phyloP scores from a whole-genome alignment of 2,888 invertebrate species.

The Omphaloscelis lunosa region DNA sequence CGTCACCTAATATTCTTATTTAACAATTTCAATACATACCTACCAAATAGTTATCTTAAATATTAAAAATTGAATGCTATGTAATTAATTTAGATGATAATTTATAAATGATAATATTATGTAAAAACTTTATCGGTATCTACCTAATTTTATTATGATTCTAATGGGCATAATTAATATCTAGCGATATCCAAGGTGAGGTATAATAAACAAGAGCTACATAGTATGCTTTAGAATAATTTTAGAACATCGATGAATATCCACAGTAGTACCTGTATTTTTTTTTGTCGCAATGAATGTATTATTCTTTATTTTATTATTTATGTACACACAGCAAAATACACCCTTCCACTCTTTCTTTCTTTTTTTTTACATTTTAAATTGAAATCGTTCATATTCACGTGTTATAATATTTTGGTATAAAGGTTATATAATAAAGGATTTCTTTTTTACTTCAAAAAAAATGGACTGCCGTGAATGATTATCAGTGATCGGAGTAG shows the following conservation, averaged over 20 bases:
- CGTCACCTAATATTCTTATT: background rate
- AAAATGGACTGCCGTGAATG: no score
- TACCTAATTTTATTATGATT: background rate
- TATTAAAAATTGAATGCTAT: background rate
- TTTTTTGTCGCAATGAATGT: no score
- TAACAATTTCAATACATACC: background rate
- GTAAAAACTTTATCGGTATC: background rate
- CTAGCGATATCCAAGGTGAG: background rate
- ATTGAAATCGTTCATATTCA: no score
- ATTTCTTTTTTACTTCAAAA: background rate
- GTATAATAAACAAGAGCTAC: background rate
- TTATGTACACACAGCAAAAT: no score
- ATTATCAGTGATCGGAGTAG: no score
- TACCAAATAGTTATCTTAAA: background rate
- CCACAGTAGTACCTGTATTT: no score
- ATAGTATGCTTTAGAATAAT: background rate
- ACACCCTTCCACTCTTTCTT: no score
- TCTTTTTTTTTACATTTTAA: no score
- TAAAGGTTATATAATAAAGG: no score
- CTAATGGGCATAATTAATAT: background rate
- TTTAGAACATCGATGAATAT: background rate
- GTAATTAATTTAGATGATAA: background rate
- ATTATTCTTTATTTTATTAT: no score
- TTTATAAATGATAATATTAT: background rate
- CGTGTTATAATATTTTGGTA: no score